Percentiles rank a stretch among this genome's conserved stretches.
These are phyloP conservation scores for Cavia aperea DNA, from an alignment of 2,113 vertebrate species.

Conservation along the genomic window DNA sequence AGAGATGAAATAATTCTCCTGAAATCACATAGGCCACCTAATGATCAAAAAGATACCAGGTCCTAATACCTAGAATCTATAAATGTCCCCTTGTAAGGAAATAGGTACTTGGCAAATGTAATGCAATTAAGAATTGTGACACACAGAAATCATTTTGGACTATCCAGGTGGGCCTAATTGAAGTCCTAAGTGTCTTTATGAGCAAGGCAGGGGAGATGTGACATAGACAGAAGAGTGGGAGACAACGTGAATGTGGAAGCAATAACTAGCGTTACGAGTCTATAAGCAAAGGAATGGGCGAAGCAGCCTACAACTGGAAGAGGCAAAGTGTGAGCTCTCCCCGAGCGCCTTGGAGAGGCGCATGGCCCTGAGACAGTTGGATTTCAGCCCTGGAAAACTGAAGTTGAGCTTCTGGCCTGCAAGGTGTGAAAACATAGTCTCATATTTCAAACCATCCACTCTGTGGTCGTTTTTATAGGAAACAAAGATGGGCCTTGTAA, in stretches of 20 bases:
- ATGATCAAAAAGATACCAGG: background rate
- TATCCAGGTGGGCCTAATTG: background rate
- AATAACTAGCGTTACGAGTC: accelerated
- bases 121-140: background rate
- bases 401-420: background rate
- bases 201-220: background rate
- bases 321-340: background rate
- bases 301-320: background rate
- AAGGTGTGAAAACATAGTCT: too few relatives aligned
- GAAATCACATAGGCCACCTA: background rate
- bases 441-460: background rate
- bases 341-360: accelerated
- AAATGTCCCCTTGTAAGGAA: background rate
- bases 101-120: background rate
- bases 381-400: accelerated
- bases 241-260: background rate
- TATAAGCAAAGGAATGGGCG: accelerated
- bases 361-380: background rate
- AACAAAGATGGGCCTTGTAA: accelerated
- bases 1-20: background rate
- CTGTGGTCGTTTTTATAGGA: accelerated
- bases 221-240: background rate
- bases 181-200: accelerated
- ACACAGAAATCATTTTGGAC: too few relatives aligned
- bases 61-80: background rate